phyloP scores from a whole-genome alignment of 2,113 vertebrate genomes.

The Cephalophus harveyi region DNA sequence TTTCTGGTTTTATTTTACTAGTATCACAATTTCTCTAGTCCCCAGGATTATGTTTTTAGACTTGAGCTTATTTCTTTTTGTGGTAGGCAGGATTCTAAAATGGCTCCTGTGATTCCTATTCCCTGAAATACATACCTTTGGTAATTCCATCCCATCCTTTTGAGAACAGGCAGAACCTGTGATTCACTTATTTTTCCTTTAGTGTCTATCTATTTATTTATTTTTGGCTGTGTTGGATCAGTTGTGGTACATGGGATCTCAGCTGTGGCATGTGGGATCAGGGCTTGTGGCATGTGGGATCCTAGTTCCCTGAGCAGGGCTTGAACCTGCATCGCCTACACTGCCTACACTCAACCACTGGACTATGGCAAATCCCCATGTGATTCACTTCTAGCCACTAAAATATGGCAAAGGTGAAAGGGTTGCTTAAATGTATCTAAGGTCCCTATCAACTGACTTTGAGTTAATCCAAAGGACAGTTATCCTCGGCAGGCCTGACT shows the following conservation, averaged over 20 bases:
- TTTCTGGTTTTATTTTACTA: not conserved
- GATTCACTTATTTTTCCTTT: not conserved
- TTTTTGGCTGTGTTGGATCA: not conserved
- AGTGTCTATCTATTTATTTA: not conserved
- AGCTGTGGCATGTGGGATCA: not conserved
- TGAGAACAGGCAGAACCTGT: not conserved
- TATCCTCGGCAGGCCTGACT: not conserved
- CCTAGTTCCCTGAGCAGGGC: not conserved
- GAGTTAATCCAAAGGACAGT: not conserved
- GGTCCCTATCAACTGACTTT: not conserved
- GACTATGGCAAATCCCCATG: not conserved
- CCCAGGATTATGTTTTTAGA: not conserved
- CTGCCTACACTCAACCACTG: not conserved
- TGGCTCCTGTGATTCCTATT: not conserved
- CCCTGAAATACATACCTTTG: not conserved
- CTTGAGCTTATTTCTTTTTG: not conserved
- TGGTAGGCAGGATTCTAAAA: not conserved
- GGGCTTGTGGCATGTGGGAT: not conserved
- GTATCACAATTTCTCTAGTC: not conserved
- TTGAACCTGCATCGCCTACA: not conserved
- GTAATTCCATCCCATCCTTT: not conserved
- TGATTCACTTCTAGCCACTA: not conserved
- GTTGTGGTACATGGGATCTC: not conserved
- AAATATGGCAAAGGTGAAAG: not conserved
- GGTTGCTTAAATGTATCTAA: not conserved